Evolutionary conservation across 2,888 invertebrate species (phyloP), one percentile per base, ranked within the genome.

Genomic region (Scaptomyza tumidula): DNA sequence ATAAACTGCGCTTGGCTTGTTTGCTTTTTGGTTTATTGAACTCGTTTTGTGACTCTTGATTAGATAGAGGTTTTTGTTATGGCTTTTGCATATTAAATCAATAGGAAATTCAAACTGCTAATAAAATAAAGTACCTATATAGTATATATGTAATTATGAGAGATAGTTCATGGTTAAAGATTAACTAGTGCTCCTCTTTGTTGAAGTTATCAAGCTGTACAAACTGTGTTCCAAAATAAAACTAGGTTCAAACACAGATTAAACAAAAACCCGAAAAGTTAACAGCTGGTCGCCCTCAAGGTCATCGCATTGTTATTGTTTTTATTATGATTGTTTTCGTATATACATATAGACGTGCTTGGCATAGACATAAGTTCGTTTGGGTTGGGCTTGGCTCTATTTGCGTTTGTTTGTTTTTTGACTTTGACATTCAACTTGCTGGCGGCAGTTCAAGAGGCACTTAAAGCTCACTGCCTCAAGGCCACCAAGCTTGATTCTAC

Each of bases 401-500:
- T 59, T 29, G 41, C n/a, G n/a, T 41, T 16, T 16, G 41, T 35
- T 35, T 35, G 11, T 33, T 52, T 54, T 57, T 50, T 74, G 71
- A 77, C 88, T 88, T 86, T 83, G 83, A 83, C 83, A 83, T 83
- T 83, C 88, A 83, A 83, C 83, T 83, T 55, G 59, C 61, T 55
- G 88, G 50, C 61, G 70, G 71, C 52, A 71, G 83, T 86, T 83
- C 86, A 88, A 88, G 83, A 86, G 83, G 63, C 72, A 83, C 80
- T 73, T 24, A 37, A 60, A 67, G 60, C 61, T 41, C 29, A 39
- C 24, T 14, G 3, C 4, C 35, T 13, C 79, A 71, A 77, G 77
- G 79, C 57, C 71, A 50, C 37, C 35, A 6, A 16, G 35, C 46
- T 45, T 45, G 39, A 31, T 37, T 52, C 69, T 41, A 49, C 48